phyloP scores from a whole-genome alignment of 1,140 invertebrate species.

The Drosophila arizonae region DNA sequence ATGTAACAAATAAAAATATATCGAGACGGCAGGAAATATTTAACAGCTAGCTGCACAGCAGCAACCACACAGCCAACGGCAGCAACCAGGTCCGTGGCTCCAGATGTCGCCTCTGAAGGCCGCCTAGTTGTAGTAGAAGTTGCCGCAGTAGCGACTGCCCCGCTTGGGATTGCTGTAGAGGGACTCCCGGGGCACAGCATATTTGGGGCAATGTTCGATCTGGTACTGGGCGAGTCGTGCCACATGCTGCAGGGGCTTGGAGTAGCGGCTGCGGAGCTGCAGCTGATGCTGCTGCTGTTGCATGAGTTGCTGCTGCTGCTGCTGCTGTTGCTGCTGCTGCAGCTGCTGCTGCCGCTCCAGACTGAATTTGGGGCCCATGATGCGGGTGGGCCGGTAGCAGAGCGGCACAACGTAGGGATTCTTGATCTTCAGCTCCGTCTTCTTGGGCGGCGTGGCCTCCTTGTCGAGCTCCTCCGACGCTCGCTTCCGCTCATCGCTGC shows the following conservation, averaged over 20 bases:
- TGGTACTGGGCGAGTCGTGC: neutral
- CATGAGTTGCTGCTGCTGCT: neutral
- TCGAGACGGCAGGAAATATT: too few species aligned
- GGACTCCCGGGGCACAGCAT: constrained; percentile 35
- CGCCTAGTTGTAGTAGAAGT: constrained; percentile 56
- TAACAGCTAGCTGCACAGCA: too few species aligned
- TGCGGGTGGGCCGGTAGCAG: constrained; percentile 33
- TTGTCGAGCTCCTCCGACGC: neutral
- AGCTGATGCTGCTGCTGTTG: neutral
- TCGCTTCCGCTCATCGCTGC: neutral
- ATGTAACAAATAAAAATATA: too few species aligned
- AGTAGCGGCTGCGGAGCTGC: too few species aligned
- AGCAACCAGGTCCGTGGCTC: neutral
- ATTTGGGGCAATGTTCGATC: neutral
- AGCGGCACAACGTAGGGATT: constrained; percentile 31
- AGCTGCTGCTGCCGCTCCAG: constrained; percentile 25
- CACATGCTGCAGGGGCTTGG: neutral
- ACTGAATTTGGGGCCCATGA: constrained; percentile 21
- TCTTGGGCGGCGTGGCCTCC: constrained; percentile 3
- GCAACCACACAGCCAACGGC: neutral
- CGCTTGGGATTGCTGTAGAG: neutral
- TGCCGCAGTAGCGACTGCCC: constrained; percentile 51
- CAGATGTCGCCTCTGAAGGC: too few species aligned
- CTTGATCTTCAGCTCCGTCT: constrained; percentile 1
- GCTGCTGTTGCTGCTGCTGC: constrained; percentile 14